Evolutionary conservation across 2,888 invertebrate genomes (phyloP), one percentile per base, ranked within the genome.

Genomic region (Cryptus armator): DNA sequence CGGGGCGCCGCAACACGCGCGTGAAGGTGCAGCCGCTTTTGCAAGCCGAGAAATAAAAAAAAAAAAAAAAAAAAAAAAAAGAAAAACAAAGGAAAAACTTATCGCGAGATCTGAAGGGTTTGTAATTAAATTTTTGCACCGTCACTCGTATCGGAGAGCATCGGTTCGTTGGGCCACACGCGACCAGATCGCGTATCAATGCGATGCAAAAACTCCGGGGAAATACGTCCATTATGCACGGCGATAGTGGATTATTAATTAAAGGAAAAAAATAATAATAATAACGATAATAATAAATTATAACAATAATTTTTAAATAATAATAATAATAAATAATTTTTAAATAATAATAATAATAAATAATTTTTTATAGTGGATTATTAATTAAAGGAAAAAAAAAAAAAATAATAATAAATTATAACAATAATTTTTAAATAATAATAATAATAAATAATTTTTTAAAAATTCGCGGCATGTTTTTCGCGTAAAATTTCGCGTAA

Each of bases 11-110:
- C 59, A 29, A 62, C 46, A 9, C 12, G 56, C 66, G 62, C 29
- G 68, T 74, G 67, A 72, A 24, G 74, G 81, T 81, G 84, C 81
- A 81, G 84, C 74, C 77, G 72, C 66, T 68, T 77, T 81, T 32
- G 59, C 59, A 62, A 78, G 66, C 43, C 78, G 75, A 78, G 81
- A 77, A 78, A 46, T 14, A 71, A 77, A 19, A 71, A 64, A 76
- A 82, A 81, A 76, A 51, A 72, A 71, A 83, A 75, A 19, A 71
- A 64, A 76, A 82, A 77, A 76, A 44, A 72, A 71, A 83, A 64
- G 72, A 82, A 77, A 76, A 44, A 72, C 66, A 83, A 75, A 59
- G 59, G 62, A 72, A 67, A 70, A 59, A 70, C 46, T 16, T 32
- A 81, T 75, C 59, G 74, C 72, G 59, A 81, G 56, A 44, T 46